Evolutionary conservation across 53 echinoderm and acorn worm genomes (phyloP).

Genomic region (Arbacia lixula): DNA sequence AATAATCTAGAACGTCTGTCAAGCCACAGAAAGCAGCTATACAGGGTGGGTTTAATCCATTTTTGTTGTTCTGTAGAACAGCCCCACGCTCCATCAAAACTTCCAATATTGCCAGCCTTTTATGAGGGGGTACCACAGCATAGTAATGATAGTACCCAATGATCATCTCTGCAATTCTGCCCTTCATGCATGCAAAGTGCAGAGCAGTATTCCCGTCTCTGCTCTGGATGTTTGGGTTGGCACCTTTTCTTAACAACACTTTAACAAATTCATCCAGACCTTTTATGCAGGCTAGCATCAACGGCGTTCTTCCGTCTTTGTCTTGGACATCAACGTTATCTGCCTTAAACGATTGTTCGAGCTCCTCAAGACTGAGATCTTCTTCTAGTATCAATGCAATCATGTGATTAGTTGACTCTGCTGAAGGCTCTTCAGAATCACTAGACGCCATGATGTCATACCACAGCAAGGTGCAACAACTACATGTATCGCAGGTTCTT

Average conservation of each 20-base stretch:
- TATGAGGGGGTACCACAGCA: neutral
- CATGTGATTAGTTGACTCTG: too few species aligned
- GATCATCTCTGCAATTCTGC: too few species aligned
- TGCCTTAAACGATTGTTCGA: too few species aligned
- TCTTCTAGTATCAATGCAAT: too few species aligned
- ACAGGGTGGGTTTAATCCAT: neutral
- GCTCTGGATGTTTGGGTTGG: slow-evolving; percentile 13
- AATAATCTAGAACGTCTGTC: neutral
- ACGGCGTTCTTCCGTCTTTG: slow-evolving; percentile 7
- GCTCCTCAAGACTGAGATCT: too few species aligned
- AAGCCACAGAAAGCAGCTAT: neutral
- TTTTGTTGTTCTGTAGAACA: neutral
- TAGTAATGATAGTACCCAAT: neutral
- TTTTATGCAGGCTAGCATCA: slow-evolving; percentile 4
- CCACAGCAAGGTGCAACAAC: too few species aligned
- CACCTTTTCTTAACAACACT: neutral
- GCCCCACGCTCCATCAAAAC: neutral
- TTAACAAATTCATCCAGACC: neutral
- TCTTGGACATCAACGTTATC: neutral
- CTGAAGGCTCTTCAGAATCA: too few species aligned
- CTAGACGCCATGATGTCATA: too few species aligned
- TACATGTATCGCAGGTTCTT: too few species aligned
- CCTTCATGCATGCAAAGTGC: slow-evolving; percentile 21
- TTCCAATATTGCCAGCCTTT: neutral
- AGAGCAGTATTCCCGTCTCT: slow-evolving; percentile 6